These are phyloP conservation scores for Eubasilissa splendida DNA, from an alignment of 2,888 invertebrate genomes.

Conservation along the genomic window DNA sequence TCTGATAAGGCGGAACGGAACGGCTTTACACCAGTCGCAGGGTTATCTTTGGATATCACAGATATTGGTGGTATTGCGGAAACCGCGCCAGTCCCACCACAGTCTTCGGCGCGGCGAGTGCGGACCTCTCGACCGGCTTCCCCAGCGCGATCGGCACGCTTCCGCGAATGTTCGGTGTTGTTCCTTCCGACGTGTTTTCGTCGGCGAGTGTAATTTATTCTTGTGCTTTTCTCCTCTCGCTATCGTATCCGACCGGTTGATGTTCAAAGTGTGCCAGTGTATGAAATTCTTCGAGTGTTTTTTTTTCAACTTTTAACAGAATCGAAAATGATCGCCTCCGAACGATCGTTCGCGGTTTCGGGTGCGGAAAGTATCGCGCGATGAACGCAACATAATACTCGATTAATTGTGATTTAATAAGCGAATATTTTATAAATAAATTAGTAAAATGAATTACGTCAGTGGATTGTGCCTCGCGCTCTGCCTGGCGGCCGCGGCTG, in stretches of 20 bases:
- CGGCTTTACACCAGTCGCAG: neutral
- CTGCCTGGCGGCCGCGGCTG: constrained; percentile 49
- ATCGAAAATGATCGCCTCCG: too few relatives aligned
- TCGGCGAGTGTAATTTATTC: too few relatives aligned
- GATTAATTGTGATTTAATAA: constrained; percentile 8
- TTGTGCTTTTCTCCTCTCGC: too few relatives aligned
- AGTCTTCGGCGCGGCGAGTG: neutral
- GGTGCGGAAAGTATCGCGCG: too few relatives aligned
- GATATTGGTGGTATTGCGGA: too few relatives aligned
- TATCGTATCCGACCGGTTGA: too few relatives aligned
- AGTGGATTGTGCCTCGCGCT: constrained; percentile 39
- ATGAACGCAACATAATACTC: constrained; percentile 5
- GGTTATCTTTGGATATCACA: neutral
- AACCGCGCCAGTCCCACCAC: constrained; percentile 1
- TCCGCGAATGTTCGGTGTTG: constrained; percentile 16
- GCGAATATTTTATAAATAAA: constrained; percentile 12
- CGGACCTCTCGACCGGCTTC: neutral
- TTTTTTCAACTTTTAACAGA: too few relatives aligned
- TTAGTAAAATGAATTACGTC: constrained; percentile 48
- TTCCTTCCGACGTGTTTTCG: too few relatives aligned
- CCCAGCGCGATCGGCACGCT: constrained; percentile 1
- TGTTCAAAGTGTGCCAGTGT: too few relatives aligned
- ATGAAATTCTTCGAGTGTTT: too few relatives aligned
- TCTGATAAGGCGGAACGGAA: neutral
- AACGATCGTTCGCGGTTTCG: too few relatives aligned